A percentile compares a stretch with the other conserved stretches of the same genome.
phyloP scores from a whole-genome alignment of 2,888 invertebrate species.

The Ryuthela nishihirai region DNA sequence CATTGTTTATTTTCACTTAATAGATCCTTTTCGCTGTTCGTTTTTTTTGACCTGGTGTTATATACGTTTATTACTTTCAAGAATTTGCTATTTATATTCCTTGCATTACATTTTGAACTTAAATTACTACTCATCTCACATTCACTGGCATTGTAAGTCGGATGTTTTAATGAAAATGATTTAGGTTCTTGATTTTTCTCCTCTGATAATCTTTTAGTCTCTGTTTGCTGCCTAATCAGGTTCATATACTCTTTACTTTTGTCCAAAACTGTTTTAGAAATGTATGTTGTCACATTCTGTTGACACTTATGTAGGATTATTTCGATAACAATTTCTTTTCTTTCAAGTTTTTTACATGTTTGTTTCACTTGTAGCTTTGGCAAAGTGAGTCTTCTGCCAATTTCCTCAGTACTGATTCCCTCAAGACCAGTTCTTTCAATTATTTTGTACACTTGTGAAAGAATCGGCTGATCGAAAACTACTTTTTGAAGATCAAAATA shows the following conservation, averaged over 20 bases:
- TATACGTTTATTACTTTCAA: too few relatives aligned
- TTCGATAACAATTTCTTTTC: slow-evolving; percentile 52
- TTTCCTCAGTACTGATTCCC: slow-evolving; percentile 56
- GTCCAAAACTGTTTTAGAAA: slow-evolving; percentile 19
- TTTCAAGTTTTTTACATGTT: slow-evolving; percentile 54
- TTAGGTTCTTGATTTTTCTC: too few relatives aligned
- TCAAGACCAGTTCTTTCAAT: slow-evolving; percentile 55
- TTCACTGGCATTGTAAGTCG: too few relatives aligned
- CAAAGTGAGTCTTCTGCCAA: slow-evolving; percentile 44
- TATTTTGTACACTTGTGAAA: slow-evolving; percentile 56
- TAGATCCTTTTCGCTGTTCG: too few relatives aligned
- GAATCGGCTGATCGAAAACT: slow-evolving; percentile 48
- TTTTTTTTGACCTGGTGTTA: too few relatives aligned
- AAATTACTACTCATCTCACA: too few relatives aligned
- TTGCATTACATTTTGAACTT: too few relatives aligned
- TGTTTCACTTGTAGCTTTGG: slow-evolving; percentile 45
- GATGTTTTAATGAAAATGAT: too few relatives aligned
- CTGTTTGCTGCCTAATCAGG: slow-evolving; percentile 11
- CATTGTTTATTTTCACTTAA: too few relatives aligned
- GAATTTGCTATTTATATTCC: too few relatives aligned
- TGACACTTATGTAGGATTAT: slow-evolving; percentile 58
- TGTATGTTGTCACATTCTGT: slow-evolving; percentile 53
- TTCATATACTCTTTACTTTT: slow-evolving; percentile 33
- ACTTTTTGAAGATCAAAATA: slow-evolving; percentile 23
- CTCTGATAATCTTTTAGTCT: too few relatives aligned